A percentile compares a stretch with the other conserved stretches of the same genome.
Evolutionary conservation across 2,888 invertebrate species (phyloP).

Genomic region (Theodoxus fluviatilis): DNA sequence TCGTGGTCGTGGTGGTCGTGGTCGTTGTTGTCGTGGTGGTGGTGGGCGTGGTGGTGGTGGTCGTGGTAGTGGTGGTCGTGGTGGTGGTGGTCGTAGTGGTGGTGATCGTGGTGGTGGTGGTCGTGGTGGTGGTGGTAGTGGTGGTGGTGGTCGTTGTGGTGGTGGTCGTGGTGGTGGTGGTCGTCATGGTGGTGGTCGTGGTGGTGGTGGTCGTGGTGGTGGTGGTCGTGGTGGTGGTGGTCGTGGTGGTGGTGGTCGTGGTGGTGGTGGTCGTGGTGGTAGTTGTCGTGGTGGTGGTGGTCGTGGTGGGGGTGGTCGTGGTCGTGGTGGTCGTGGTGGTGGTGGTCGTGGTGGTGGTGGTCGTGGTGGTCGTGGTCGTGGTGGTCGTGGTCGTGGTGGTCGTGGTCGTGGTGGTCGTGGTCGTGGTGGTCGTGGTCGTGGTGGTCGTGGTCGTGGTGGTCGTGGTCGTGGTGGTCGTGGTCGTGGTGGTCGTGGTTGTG

Average conservation of each 20-base stretch:
- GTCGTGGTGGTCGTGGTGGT: too few species aligned
- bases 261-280: not conserved
- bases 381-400: slow-evolving; percentile 5
- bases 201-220: slow-evolving; percentile 8
- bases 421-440: slow-evolving; percentile 2
- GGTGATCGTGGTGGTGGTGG: too few species aligned
- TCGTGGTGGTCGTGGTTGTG: too few species aligned
- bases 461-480: not conserved
- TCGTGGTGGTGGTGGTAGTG: not conserved
- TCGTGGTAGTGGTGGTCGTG: too few species aligned
- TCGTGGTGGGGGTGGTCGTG: too few species aligned
- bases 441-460: not conserved
- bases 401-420: not conserved
- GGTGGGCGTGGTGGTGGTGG: too few species aligned
- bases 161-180: too few species aligned
- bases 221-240: slow-evolving; percentile 8
- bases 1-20: not conserved
- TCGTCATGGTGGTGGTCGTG: slow-evolving; percentile 7
- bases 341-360: slow-evolving; percentile 6
- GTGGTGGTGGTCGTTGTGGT: too few species aligned
- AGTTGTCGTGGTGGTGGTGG: too few species aligned
- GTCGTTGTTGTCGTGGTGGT: too few species aligned
- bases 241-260: not conserved
- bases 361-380: slow-evolving; percentile 6
- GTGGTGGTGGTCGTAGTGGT: too few species aligned